phyloP scores from a whole-genome alignment of 2,113 vertebrate species.

The Casuarius casuarius region DNA sequence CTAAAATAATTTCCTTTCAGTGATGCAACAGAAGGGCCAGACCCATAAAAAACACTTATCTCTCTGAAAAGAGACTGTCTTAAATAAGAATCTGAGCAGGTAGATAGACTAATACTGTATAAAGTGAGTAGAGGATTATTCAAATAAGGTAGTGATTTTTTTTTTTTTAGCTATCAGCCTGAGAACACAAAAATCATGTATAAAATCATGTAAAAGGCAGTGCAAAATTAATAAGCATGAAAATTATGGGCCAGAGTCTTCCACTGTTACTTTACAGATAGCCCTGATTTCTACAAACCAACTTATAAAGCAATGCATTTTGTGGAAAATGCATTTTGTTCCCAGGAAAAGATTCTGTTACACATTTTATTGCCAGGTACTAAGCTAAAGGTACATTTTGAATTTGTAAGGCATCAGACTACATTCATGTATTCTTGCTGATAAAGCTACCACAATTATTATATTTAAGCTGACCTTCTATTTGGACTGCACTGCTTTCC shows the following conservation, averaged over 20 bases:
- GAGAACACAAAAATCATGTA: neutral
- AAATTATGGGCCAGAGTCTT: neutral
- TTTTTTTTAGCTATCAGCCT: neutral
- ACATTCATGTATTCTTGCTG: neutral
- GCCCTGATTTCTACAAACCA: neutral
- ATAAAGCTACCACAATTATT: neutral
- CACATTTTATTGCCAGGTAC: neutral
- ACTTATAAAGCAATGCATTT: neutral
- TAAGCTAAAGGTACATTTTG: neutral
- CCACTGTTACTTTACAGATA: neutral
- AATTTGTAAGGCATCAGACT: neutral
- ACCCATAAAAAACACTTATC: neutral
- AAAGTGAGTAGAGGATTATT: neutral
- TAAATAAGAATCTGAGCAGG: neutral
- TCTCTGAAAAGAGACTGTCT: neutral
- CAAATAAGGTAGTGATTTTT: neutral
- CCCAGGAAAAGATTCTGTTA: too few relatives aligned
- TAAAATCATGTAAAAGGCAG: neutral
- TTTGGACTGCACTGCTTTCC: neutral
- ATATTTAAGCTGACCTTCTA: neutral
- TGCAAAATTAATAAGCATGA: neutral
- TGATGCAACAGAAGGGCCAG: neutral
- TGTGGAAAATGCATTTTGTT: neutral
- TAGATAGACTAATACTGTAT: neutral
- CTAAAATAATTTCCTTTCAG: neutral